Evolutionary conservation across 2,113 vertebrate genomes (phyloP).

Genomic region (Anhinga anhinga): DNA sequence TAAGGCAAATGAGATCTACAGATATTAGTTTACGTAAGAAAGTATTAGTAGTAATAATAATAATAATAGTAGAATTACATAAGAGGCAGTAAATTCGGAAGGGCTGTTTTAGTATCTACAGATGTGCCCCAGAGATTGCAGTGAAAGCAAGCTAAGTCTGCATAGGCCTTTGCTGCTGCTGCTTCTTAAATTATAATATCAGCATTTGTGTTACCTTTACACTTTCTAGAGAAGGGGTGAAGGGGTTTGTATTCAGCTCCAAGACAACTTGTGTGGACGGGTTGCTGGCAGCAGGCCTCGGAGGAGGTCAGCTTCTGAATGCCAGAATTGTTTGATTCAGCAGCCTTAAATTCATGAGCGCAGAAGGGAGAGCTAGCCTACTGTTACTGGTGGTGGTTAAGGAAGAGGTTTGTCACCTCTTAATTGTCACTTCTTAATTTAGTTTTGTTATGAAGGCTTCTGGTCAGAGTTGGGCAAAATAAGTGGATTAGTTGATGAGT

Average conservation of each 20-base stretch:
- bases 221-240: not conserved
- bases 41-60: not conserved
- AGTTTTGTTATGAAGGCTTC: not conserved
- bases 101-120: not conserved
- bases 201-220: not conserved
- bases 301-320: not conserved
- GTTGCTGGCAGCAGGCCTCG: not conserved
- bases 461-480: not conserved
- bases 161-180: not conserved
- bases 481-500: not conserved
- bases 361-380: not conserved
- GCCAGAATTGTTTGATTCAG: not conserved
- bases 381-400: not conserved
- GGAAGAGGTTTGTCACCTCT: not conserved
- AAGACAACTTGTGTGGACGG: not conserved
- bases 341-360: not conserved
- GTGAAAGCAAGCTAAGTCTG: not conserved
- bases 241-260: not conserved
- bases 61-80: not conserved
- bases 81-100: not conserved
- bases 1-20: not conserved
- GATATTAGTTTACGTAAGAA: not conserved
- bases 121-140: not conserved
- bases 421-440: not conserved
- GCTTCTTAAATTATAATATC: not conserved